Percentiles rank a stretch among this genome's conserved stretches.
Conservation (phyloP, 92 coral and sea anemone species). For the Virgularia gustaviana region DNA sequence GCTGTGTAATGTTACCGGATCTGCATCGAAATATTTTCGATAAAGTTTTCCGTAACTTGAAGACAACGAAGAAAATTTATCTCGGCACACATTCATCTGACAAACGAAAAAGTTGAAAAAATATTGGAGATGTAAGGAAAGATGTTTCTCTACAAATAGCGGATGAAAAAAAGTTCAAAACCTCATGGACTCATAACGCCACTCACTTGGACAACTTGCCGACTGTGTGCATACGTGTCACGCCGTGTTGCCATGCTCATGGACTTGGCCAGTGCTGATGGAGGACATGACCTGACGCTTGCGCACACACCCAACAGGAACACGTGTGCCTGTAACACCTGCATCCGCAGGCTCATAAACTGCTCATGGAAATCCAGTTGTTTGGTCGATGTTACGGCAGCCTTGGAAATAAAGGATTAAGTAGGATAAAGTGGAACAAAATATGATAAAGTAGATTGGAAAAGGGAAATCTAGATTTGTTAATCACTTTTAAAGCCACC, state of each 20-base stretch:
- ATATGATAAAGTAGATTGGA: neutral
- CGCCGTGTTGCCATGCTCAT: slow-evolving; percentile 98
- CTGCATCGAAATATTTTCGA: slow-evolving; percentile 88
- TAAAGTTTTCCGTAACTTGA: slow-evolving; percentile 77
- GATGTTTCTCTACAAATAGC: no score
- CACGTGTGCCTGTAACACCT: slow-evolving; percentile 77
- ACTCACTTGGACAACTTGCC: slow-evolving; percentile 75
- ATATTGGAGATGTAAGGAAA: no score
- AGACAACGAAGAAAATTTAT: slow-evolving; percentile 68
- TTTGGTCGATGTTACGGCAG: slow-evolving; percentile 73
- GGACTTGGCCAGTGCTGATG: slow-evolving; percentile 97
- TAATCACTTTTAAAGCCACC: slow-evolving; percentile 81
- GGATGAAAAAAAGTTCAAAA: neutral
- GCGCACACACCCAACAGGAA: slow-evolving; percentile 81
- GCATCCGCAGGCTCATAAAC: slow-evolving; percentile 69
- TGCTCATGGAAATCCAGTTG: slow-evolving; percentile 75
- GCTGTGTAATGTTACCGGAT: slow-evolving; percentile 83
- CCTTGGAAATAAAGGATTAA: no score
- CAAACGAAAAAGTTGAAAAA: no score
- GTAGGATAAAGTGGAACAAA: no score
- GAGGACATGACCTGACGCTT: slow-evolving; percentile 94
- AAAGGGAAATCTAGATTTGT: neutral
- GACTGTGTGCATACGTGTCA: slow-evolving; percentile 83
- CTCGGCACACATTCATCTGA: slow-evolving; percentile 85
- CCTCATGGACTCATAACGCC: neutral